Base-by-base conservation (phyloP, 2,888 invertebrate genomes). In the Ormyrus labotus region DNA sequence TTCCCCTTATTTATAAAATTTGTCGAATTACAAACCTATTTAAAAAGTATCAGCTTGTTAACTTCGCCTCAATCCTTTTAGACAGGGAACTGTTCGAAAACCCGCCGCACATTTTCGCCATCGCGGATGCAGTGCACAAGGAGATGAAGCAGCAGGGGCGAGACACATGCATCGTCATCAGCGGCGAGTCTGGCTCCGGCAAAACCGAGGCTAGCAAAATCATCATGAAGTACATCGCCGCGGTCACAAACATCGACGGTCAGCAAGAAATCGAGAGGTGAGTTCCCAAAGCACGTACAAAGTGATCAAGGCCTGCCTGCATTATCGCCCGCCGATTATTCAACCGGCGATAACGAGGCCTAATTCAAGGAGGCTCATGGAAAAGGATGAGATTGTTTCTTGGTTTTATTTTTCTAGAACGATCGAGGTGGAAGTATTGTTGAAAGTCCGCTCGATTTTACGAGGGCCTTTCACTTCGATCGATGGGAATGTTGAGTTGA, bases 171-270 rank as follows among this genome's bases (percentile, higher is more conserved):
- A 98, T 99, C 84, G 96, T 99, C 58, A 99, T 99, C 88, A 96
- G 96, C n/a, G 97, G 97, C 0, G 99, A 99, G 92, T 98, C 98
- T 0, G 99, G 99, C 2, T 95, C 98, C 45, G 99, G 99, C 55
- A 99, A 99, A 92, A 99, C 99, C 6, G 99, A 99, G 91, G 98
- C 99, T 0, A 98, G 98, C 80, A 99, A 99, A 92, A 98, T 99
- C 88, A 99, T 99, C 85, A 99, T 99, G 99, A 96, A 97, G 89
- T 97, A 97, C 89, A 98, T 99, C 84, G 99, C 99, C 0, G 99
- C 99, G 4, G 98, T 99, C 82, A 99, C 99, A 47, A 99, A 98
- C 92, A 90, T 93, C 86, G 95, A 96, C 78, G 96, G 96, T 48
- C 97, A 98, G 90, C 96, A 96, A 90, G 99, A 99, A 91, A 98